These are phyloP conservation scores for Deilephila porcellus DNA, from an alignment of 2,888 invertebrate genomes.

Conservation along the genomic window DNA sequence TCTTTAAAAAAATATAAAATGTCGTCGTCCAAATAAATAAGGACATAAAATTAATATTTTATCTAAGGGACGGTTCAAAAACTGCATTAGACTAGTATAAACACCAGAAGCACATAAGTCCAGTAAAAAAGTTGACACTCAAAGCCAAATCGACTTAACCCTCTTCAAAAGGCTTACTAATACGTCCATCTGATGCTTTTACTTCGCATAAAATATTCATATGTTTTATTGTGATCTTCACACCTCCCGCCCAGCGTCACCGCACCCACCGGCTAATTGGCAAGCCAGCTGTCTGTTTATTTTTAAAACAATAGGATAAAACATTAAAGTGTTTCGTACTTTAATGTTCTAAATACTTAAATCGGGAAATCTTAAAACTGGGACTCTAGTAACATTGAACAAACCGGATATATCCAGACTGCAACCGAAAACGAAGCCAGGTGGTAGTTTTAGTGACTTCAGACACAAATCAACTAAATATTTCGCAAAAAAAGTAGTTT, in stretches of 20 bases:
- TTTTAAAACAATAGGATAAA: background rate
- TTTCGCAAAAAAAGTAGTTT: too few species aligned
- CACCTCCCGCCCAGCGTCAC: constrained; percentile 56
- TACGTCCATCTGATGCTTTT: constrained; percentile 76
- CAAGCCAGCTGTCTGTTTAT: background rate
- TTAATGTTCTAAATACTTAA: too few species aligned
- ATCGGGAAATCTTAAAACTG: too few species aligned
- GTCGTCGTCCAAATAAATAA: background rate
- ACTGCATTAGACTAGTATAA: constrained; percentile 48
- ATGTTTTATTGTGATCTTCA: constrained; percentile 77
- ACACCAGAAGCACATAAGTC: constrained; percentile 54
- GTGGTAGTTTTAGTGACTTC: too few species aligned
- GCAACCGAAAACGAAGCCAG: too few species aligned
- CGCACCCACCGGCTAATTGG: background rate
- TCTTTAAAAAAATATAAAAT: background rate
- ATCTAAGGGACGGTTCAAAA: constrained; percentile 32
- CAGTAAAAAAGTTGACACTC: constrained; percentile 77
- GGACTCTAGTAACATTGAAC: too few species aligned
- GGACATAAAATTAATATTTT: constrained; percentile 14
- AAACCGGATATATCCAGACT: too few species aligned
- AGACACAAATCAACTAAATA: too few species aligned
- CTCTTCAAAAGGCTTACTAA: constrained; percentile 80
- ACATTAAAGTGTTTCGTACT: too few species aligned
- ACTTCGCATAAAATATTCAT: constrained; percentile 78
- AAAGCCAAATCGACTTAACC: constrained; percentile 81